Percentiles rank a stretch among this genome's conserved stretches.
Conservation (phyloP, 2,113 vertebrate genomes). For the Corythaeola cristata region DNA sequence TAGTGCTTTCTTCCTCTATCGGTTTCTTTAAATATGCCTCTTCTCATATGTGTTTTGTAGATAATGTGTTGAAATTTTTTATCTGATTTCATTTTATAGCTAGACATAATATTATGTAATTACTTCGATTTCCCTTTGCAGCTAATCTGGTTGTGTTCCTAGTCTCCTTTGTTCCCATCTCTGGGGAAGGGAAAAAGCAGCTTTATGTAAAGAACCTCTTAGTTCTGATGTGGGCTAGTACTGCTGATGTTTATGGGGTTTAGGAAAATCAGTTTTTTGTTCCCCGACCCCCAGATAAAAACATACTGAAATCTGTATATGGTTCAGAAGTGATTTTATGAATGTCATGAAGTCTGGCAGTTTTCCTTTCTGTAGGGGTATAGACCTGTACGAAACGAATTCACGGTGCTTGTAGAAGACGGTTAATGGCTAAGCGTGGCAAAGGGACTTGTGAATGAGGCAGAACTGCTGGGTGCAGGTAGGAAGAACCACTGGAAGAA, state of each 20-base stretch:
- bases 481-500: rapidly evolving
- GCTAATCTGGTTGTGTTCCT: background rate
- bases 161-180: background rate
- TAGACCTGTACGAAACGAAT: background rate
- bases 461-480: background rate
- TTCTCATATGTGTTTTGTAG: rapidly evolving
- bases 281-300: background rate
- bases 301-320: background rate
- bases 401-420: background rate
- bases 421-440: background rate
- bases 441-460: background rate
- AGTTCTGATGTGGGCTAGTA: background rate
- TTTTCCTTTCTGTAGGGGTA: background rate
- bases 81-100: background rate
- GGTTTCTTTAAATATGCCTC: background rate
- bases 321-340: background rate
- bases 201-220: background rate
- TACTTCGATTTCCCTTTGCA: background rate
- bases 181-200: background rate
- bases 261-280: background rate
- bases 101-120: background rate
- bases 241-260: background rate
- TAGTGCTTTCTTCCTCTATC: background rate
- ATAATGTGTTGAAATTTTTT: background rate
- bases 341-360: background rate